phyloP scores from a whole-genome alignment of 2,113 vertebrate species.

The Toxotes jaculatrix region DNA sequence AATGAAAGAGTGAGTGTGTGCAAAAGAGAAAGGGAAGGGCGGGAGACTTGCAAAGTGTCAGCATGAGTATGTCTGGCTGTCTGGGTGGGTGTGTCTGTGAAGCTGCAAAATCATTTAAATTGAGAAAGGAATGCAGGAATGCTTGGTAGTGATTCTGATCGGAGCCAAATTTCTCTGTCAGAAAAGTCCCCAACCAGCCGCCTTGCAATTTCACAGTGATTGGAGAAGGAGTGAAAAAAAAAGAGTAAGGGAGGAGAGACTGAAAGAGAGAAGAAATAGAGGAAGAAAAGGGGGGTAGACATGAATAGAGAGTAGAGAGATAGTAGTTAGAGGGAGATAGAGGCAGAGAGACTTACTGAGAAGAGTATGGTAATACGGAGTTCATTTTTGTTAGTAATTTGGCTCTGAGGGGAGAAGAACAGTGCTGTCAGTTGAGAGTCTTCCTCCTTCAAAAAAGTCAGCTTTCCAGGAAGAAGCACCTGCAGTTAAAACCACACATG shows the following conservation, averaged over 20 bases:
- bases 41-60: slow-evolving; percentile 44
- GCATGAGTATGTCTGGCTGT: slow-evolving; percentile 47
- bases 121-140: slow-evolving; percentile 71
- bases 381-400: slow-evolving; percentile 56
- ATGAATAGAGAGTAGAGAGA: slow-evolving; percentile 44
- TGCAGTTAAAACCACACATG: slow-evolving; percentile 46
- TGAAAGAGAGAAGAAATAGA: slow-evolving; percentile 41
- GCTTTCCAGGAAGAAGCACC: slow-evolving; percentile 53
- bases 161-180: slow-evolving; percentile 72
- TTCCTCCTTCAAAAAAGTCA: slow-evolving; percentile 17
- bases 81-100: slow-evolving; percentile 63
- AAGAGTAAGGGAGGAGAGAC: slow-evolving; percentile 39
- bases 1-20: slow-evolving; percentile 24
- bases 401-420: slow-evolving; percentile 11
- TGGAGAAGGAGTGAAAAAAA: slow-evolving; percentile 66
- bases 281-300: slow-evolving; percentile 26
- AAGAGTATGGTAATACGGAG: slow-evolving; percentile 46
- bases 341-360: slow-evolving; percentile 29
- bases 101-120: slow-evolving; percentile 78
- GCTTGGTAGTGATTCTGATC: slow-evolving; percentile 72
- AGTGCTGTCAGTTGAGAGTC: slow-evolving; percentile 39
- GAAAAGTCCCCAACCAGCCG: slow-evolving; percentile 72
- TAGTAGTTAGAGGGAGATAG: slow-evolving; percentile 32
- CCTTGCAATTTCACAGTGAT: slow-evolving; percentile 80
- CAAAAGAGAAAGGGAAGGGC: slow-evolving; percentile 38